Evolutionary conservation across 2,888 invertebrate genomes (phyloP).

Genomic region (Neocrepidodera transversa): DNA sequence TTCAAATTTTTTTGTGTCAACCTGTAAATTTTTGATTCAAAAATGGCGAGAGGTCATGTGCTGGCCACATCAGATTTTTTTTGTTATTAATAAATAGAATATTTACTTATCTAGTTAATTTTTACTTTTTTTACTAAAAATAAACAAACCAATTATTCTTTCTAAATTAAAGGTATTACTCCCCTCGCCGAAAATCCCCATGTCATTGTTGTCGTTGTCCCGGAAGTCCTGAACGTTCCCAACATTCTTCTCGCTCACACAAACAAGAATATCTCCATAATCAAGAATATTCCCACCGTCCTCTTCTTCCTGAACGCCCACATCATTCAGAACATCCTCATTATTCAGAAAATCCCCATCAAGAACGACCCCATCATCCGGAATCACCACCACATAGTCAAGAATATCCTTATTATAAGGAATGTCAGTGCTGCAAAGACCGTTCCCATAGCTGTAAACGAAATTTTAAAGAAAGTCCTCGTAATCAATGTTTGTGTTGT

Average conservation of each 20-base stretch:
- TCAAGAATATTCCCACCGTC: no score
- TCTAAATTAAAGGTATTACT: background rate
- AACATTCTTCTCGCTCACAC: background rate
- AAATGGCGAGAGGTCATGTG: no score
- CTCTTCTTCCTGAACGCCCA: background rate
- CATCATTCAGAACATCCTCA: background rate
- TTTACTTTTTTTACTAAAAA: no score
- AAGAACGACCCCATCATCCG: background rate
- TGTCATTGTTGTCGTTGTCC: background rate
- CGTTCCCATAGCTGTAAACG: background rate
- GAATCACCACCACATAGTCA: background rate
- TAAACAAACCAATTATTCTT: no score
- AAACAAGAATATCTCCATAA: background rate
- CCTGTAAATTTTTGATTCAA: no score
- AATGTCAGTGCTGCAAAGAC: conserved; percentile 15
- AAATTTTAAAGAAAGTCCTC: background rate
- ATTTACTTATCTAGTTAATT: no score
- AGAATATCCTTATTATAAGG: background rate
- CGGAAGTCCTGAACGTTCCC: background rate
- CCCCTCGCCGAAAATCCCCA: background rate
- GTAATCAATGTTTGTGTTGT: background rate
- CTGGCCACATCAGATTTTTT: no score
- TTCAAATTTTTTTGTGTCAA: no score
- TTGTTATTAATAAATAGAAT: no score
- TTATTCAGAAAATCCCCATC: background rate